Conservation (phyloP, 2,113 vertebrate genomes). For the Otis tarda region DNA sequence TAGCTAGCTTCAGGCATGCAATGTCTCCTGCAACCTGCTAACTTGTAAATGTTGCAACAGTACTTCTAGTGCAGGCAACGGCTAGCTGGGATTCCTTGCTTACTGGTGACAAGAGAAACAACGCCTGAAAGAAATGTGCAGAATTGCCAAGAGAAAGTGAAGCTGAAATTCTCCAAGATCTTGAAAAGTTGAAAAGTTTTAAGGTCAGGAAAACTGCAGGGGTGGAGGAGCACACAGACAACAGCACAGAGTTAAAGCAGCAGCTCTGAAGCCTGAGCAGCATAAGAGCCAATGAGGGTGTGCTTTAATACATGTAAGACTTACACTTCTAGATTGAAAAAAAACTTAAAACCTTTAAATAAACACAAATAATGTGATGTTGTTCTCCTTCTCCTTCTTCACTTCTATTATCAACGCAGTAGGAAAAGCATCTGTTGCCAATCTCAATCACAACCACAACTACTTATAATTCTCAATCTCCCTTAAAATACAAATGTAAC, state of each 20-base stretch:
- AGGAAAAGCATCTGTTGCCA: conserved; percentile 21
- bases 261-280: not conserved
- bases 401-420: not conserved
- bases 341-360: not conserved
- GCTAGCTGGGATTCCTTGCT: not conserved
- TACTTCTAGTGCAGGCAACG: not conserved
- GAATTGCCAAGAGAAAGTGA: not conserved
- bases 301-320: not conserved
- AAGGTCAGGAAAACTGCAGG: not conserved
- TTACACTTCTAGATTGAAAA: not conserved
- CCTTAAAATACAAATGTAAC: not conserved
- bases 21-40: not conserved
- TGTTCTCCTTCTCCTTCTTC: not conserved
- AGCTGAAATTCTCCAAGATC: not conserved
- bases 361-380: not conserved
- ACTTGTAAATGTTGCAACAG: not conserved
- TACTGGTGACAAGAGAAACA: not conserved
- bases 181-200: not conserved
- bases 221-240: not conserved
- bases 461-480: conserved; percentile 14
- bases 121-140: fast-evolving
- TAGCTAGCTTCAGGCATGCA: not conserved
- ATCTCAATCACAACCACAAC: not conserved
- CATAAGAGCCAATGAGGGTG: not conserved
- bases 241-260: not conserved